phyloP scores from a whole-genome alignment of 1,140 invertebrate species.

The Helicoverpa armigera region DNA sequence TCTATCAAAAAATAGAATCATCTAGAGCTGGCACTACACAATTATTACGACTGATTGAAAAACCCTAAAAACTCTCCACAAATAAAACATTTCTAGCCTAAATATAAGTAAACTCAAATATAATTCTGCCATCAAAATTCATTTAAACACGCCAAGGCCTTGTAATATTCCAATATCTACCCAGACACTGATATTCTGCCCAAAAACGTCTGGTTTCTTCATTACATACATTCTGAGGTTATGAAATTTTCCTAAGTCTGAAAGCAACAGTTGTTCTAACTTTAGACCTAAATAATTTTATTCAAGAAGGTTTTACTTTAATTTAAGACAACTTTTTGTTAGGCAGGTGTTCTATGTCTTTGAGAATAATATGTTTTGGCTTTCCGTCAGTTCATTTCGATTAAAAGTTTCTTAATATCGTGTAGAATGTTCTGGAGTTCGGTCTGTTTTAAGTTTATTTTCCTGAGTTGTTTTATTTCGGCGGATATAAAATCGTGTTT shows the following conservation, averaged over 20 bases:
- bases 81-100: no score
- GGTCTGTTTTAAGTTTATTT: slow-evolving; percentile 29
- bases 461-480: slow-evolving; percentile 1
- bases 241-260: neutral
- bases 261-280: neutral
- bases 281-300: neutral
- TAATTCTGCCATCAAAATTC: no score
- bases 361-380: neutral
- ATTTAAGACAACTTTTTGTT: slow-evolving; percentile 22
- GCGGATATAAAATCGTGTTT: neutral
- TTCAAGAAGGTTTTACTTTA: slow-evolving; percentile 1
- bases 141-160: no score
- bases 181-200: no score
- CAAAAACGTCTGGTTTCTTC: no score
- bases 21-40: no score
- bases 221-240: no score
- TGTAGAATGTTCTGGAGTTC: slow-evolving; percentile 25
- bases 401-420: slow-evolving; percentile 38
- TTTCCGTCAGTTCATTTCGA: slow-evolving; percentile 33
- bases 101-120: no score
- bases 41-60: no score
- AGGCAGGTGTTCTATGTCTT: slow-evolving; percentile 13
- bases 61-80: no score
- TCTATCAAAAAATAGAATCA: no score
- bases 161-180: no score